phyloP scores from a whole-genome alignment of 2,888 invertebrate genomes.

The Gastrophysa polygoni region DNA sequence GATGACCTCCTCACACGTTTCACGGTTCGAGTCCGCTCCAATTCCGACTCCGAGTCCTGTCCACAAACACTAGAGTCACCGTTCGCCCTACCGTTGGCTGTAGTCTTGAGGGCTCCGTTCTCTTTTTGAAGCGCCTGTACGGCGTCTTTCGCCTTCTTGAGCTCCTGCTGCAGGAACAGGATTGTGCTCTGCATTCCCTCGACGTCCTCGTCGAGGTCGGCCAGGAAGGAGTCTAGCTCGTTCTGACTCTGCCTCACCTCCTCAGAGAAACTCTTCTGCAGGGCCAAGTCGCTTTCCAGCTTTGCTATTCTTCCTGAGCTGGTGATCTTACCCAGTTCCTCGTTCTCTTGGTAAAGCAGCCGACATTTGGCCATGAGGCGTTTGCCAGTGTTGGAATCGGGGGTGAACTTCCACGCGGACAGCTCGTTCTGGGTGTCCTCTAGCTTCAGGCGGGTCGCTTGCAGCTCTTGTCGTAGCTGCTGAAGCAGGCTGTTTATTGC shows the following conservation, averaged over 20 bases:
- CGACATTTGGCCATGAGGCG: slow-evolving; percentile 97
- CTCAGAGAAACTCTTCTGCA: slow-evolving; percentile 94
- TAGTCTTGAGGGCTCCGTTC: slow-evolving; percentile 51
- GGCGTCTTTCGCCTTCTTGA: slow-evolving; percentile 78
- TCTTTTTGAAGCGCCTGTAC: slow-evolving; percentile 68
- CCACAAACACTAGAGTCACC: slow-evolving; percentile 53
- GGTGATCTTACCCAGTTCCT: slow-evolving; percentile 94
- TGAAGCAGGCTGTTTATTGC: slow-evolving; percentile 94
- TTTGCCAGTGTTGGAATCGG: slow-evolving; percentile 98
- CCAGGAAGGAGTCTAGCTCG: slow-evolving; percentile 95
- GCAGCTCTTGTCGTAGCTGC: slow-evolving; percentile 87
- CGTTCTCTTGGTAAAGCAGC: slow-evolving; percentile 94
- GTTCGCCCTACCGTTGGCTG: slow-evolving; percentile 41
- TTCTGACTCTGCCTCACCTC: slow-evolving; percentile 96
- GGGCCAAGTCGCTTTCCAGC: slow-evolving; percentile 91
- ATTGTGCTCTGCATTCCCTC: slow-evolving; percentile 99
- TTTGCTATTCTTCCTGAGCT: slow-evolving; percentile 94
- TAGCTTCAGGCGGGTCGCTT: slow-evolving; percentile 85
- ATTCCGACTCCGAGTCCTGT: slow-evolving; percentile 59
- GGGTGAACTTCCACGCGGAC: slow-evolving; percentile 98
- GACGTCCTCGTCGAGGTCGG: slow-evolving; percentile 95
- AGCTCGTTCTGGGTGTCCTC: slow-evolving; percentile 98
- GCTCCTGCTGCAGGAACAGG: slow-evolving; percentile 89
- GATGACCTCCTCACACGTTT: slow-evolving; percentile 75
- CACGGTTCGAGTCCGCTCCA: slow-evolving; percentile 60